A percentile compares a stretch with the other conserved stretches of the same genome.
Evolutionary conservation across 2,888 invertebrate genomes (phyloP).

Genomic region (Sesia apiformis): DNA sequence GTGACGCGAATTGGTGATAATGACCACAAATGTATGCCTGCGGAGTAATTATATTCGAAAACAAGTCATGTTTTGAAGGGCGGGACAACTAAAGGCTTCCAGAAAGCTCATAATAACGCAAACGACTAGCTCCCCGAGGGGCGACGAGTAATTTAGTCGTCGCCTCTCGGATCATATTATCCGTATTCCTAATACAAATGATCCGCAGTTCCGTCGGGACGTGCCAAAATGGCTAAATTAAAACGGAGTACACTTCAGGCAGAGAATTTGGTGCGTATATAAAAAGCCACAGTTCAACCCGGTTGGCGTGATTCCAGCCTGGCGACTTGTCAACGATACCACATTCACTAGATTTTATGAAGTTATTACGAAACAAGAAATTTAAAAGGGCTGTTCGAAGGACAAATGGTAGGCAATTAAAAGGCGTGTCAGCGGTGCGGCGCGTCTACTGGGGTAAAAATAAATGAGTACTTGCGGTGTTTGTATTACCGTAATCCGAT

Average conservation of each 20-base stretch:
- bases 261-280: constrained; percentile 40
- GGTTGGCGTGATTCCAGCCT: constrained; percentile 44
- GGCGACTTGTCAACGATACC: constrained; percentile 28
- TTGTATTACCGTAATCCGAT: constrained; percentile 14
- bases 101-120: constrained; percentile 27
- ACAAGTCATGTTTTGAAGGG: background rate
- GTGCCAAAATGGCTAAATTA: constrained; percentile 70
- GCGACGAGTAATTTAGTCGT: constrained; percentile 34
- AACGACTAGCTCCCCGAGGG: constrained; percentile 27
- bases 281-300: constrained; percentile 37
- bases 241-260: constrained; percentile 46
- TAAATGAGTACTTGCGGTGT: constrained; percentile 7
- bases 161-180: constrained; percentile 49
- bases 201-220: constrained; percentile 50
- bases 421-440: constrained; percentile 1
- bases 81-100: constrained; percentile 21
- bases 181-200: constrained; percentile 54
- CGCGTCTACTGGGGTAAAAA: background rate
- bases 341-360: constrained; percentile 20
- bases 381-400: constrained; percentile 12
- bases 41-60: no score
- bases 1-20: no score
- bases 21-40: no score
- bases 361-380: constrained; percentile 18
- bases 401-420: constrained; percentile 12